These are phyloP conservation scores for Corynorhinus townsendii DNA, from an alignment of 2,113 vertebrate genomes.

Conservation along the genomic window DNA sequence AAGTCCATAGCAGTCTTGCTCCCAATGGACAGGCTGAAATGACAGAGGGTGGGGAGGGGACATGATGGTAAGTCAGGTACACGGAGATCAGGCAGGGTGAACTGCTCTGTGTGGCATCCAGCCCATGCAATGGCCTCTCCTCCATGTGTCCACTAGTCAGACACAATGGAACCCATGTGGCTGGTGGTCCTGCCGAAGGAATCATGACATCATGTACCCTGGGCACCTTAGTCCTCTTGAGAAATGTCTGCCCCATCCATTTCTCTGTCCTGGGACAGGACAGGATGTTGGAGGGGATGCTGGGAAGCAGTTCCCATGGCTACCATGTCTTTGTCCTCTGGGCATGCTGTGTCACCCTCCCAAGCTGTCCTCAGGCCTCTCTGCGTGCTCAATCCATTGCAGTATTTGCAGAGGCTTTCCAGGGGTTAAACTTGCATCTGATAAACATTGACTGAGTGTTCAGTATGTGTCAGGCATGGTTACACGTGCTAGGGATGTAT, in stretches of 20 bases:
- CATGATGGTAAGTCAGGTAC: background rate
- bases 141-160: background rate
- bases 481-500: background rate
- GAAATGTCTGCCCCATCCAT: background rate
- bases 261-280: no score
- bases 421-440: background rate
- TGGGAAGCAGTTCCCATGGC: background rate
- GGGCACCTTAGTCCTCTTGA: background rate
- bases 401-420: background rate
- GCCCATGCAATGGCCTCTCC: background rate
- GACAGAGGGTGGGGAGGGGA: background rate
- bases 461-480: background rate
- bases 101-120: background rate
- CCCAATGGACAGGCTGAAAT: background rate
- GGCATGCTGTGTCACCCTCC: background rate
- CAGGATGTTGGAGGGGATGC: fast-evolving
- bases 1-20: background rate
- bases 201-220: fast-evolving
- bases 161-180: background rate
- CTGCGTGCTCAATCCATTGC: background rate
- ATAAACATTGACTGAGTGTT: background rate
- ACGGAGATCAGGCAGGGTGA: no score
- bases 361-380: background rate
- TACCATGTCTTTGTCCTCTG: fast-evolving
- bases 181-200: background rate